Evolutionary conservation across 2,797 vertebrate genomes (phyloP), one percentile per base, ranked within the genome.

Genomic region (Fistularia tabacaria): DNA sequence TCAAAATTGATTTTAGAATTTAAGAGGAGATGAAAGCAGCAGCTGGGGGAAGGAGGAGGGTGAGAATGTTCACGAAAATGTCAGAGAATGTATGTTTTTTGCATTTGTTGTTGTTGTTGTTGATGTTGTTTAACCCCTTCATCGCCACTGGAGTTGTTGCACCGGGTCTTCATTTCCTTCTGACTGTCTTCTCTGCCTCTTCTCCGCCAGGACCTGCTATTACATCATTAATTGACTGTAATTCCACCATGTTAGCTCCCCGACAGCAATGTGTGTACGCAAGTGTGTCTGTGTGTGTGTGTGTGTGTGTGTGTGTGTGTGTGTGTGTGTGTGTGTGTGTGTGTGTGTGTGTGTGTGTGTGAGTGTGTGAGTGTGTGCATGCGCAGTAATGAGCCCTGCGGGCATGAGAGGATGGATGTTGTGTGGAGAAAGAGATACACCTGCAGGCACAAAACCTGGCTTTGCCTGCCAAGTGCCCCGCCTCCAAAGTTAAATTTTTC

Each of bases 351-450:
- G 9, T 12, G 37, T 43, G 10, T 15, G 11, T 44, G 43, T n/a
- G 49, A 48, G 50, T 45, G 55, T 44, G 49, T n/a, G 54, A 14
- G 62, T 46, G 62, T 46, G 52, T 25, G 92, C 93, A 94, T 91
- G 89, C 85, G 82, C 82, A 87, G 80, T 95, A 94, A 96, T 95
- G 93, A 95, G 91, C 88, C 92, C 93, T 94, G 89, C 91, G 91
- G 93, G 93, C 93, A 94, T 85, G 91, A 14, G 41, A 60, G 59
- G 59, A 91, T 14, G 11, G 71, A 64, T 66, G 89, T 88, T 92
- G 92, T 92, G 92, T 91, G 89, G 91, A 92, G 86, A 92, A 46
- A 92, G 87, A 90, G 93, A 92, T 94, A 93, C 88, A 93, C 94
- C 92, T 89, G 82, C 67, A 92, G 92, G 74, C 74, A 80, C 38